These are phyloP conservation scores for Premnoplex brunnescens DNA, from an alignment of 2,797 vertebrate genomes.

Conservation along the genomic window DNA sequence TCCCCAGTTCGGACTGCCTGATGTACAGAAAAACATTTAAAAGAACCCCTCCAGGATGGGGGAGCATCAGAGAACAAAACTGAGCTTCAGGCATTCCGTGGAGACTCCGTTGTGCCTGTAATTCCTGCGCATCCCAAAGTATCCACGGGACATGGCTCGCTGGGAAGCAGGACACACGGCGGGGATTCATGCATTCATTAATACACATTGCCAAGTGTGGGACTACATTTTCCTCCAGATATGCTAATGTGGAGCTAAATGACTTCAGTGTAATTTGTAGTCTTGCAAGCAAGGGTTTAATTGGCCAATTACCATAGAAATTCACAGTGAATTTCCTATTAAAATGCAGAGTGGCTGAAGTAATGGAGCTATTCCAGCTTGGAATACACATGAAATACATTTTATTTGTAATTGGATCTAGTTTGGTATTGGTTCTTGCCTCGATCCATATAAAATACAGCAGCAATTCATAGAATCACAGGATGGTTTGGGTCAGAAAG, in stretches of 20 bases:
- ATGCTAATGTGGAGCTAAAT: background rate
- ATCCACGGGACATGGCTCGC: rapidly evolving
- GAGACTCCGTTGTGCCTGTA: rapidly evolving
- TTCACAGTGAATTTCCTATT: background rate
- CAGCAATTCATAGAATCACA: background rate
- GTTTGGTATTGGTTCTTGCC: background rate
- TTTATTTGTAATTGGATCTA: background rate
- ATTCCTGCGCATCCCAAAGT: background rate
- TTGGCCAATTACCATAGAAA: constrained; percentile 16
- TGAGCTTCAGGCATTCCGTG: rapidly evolving
- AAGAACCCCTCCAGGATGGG: rapidly evolving
- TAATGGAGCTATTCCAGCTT: background rate
- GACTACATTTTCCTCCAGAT: background rate
- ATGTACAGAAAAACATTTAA: too few species aligned
- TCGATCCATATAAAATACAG: background rate
- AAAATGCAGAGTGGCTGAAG: background rate
- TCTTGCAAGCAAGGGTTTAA: background rate
- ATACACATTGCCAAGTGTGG: background rate
- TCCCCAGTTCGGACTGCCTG: rapidly evolving
- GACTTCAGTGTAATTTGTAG: constrained; percentile 7
- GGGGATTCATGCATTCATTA: background rate
- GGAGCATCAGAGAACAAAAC: rapidly evolving
- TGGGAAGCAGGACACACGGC: background rate
- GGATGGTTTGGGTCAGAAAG: background rate
- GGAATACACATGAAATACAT: background rate